A percentile compares a stretch with the other conserved stretches of the same genome.
Conservation (phyloP, 2,797 vertebrate genomes). For the Babyrousa celebensis region DNA sequence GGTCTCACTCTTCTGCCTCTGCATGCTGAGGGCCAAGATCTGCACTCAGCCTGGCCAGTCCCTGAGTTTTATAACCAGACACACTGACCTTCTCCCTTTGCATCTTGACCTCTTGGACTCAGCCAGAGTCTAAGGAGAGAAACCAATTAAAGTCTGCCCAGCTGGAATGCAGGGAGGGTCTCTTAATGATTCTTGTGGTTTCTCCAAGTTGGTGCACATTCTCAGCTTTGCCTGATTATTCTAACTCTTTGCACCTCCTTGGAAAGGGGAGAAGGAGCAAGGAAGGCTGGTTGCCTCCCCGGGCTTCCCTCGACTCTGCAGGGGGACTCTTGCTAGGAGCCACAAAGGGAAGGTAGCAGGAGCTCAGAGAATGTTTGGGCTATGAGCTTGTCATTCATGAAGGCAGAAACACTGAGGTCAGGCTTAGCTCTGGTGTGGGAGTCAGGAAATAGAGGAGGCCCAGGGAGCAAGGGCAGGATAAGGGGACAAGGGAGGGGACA, state of each 20-base stretch:
- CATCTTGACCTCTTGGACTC: background rate
- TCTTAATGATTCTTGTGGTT: background rate
- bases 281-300: background rate
- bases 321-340: background rate
- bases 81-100: background rate
- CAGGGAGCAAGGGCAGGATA: rapidly evolving
- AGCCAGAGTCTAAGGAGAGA: background rate
- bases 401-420: background rate
- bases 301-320: background rate
- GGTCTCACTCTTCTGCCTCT: background rate
- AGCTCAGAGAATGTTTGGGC: background rate
- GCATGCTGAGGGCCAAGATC: rapidly evolving
- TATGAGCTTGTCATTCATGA: background rate
- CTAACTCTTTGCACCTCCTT: background rate
- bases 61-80: background rate
- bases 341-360: background rate
- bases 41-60: background rate
- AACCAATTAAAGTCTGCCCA: background rate
- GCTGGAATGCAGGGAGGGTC: background rate
- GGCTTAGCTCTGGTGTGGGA: background rate
- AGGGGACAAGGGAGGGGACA: too few relatives aligned
- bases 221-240: background rate
- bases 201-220: background rate
- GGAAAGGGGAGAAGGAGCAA: background rate
- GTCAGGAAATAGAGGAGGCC: background rate